Evolutionary conservation across 2,888 invertebrate genomes (phyloP).

Genomic region (Tinea trinotella): DNA sequence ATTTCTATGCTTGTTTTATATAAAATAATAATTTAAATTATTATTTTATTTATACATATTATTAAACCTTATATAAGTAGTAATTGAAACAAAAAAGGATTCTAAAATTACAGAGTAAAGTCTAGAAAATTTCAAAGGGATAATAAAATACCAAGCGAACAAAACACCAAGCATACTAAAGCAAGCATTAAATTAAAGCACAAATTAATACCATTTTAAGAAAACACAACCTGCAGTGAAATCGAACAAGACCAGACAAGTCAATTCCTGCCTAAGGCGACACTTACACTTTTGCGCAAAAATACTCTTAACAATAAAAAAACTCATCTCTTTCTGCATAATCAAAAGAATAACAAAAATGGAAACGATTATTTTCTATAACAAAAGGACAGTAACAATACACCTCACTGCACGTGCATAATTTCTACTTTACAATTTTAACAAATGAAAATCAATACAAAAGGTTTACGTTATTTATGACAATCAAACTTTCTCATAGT

Average conservation of each 20-base stretch:
- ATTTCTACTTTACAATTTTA: not conserved
- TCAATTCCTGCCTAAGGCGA: not conserved
- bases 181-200: too few relatives aligned
- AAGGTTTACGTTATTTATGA: not conserved
- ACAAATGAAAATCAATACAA: not conserved
- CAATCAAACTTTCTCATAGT: not conserved
- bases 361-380: not conserved
- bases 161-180: too few relatives aligned
- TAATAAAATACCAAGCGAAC: too few relatives aligned
- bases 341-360: slow-evolving; percentile 9
- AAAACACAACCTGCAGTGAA: not conserved
- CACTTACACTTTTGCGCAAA: slow-evolving; percentile 12
- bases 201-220: too few relatives aligned
- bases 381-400: slow-evolving; percentile 6
- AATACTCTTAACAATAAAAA: not conserved
- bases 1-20: too few relatives aligned
- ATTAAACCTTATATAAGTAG: too few relatives aligned
- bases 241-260: slow-evolving; percentile 11
- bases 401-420: slow-evolving; percentile 8
- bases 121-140: too few relatives aligned
- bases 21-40: too few relatives aligned
- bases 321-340: not conserved
- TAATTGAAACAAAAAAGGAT: too few relatives aligned
- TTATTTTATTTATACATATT: too few relatives aligned
- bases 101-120: too few relatives aligned